Conservation (phyloP, 2,888 invertebrate genomes). For the Drosophila acutilabella region DNA sequence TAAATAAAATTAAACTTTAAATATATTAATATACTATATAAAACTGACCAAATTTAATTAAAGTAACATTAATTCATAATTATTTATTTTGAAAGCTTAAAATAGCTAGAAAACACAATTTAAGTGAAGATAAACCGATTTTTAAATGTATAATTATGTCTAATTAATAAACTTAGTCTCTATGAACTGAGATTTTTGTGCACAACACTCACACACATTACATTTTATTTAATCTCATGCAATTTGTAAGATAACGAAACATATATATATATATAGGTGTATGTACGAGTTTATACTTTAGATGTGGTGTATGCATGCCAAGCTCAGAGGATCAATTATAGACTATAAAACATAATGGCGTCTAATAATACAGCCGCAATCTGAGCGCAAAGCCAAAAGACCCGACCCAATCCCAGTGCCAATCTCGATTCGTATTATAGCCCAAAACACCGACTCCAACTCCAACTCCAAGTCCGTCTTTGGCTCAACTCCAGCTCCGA, state of each 20-base stretch:
- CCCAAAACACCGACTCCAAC: conserved; percentile 10
- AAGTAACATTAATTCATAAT: no score
- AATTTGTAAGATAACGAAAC: conserved; percentile 72
- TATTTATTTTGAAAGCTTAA: no score
- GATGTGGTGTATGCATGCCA: conserved; percentile 50
- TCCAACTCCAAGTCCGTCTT: conserved; percentile 14
- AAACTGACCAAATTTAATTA: no score
- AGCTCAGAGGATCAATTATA: conserved; percentile 82
- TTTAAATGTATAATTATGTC: no score
- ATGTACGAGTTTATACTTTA: neutral
- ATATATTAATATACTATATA: no score
- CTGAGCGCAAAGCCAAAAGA: conserved; percentile 59
- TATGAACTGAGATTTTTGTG: neutral
- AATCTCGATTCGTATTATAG: conserved; percentile 18
- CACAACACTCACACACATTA: conserved; percentile 48
- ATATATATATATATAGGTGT: neutral
- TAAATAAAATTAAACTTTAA: no score
- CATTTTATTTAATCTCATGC: conserved; percentile 77
- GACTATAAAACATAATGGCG: conserved; percentile 85
- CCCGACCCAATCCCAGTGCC: conserved; percentile 19
- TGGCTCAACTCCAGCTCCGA: conserved; percentile 8
- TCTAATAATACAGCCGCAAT: conserved; percentile 84
- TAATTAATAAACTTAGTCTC: neutral
- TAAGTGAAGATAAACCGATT: no score
- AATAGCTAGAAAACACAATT: no score